A percentile compares a stretch with the other conserved stretches of the same genome.
Evolutionary conservation across 2,113 vertebrate genomes (phyloP).

Genomic region (Pagrus major): DNA sequence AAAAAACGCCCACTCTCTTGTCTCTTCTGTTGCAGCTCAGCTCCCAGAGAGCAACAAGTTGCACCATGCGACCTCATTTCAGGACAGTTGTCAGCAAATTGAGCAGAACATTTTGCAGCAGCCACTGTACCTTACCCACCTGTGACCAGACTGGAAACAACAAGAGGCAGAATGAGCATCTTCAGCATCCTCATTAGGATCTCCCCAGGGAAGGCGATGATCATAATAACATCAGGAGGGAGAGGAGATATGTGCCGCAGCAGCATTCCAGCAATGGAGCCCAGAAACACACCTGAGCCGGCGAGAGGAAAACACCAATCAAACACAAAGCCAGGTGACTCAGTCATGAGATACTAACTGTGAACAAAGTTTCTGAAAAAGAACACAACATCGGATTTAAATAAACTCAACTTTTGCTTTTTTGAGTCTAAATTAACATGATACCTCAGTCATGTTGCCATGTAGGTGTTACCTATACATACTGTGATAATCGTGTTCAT

Average conservation of each 20-base stretch:
- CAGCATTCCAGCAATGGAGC: conserved; percentile 90
- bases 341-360: neutral
- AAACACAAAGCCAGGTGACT: conserved; percentile 5
- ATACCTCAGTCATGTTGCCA: too few relatives aligned
- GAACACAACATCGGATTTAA: neutral
- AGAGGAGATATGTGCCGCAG: conserved; percentile 93
- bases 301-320: conserved; percentile 15
- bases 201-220: conserved; percentile 96
- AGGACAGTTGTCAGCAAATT: conserved; percentile 37
- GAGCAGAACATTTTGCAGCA: conserved; percentile 42
- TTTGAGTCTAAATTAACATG: neutral
- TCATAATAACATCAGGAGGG: conserved; percentile 93
- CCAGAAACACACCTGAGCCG: conserved; percentile 92
- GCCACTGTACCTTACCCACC: conserved; percentile 77
- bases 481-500: neutral
- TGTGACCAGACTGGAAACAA: conserved; percentile 99
- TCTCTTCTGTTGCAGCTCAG: conserved; percentile 3
- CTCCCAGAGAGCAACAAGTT: conserved; percentile 13
- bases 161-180: conserved; percentile 98
- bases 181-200: conserved; percentile 99
- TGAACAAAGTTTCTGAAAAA: neutral
- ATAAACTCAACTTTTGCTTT: neutral
- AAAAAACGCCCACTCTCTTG: conserved; percentile 4
- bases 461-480: neutral
- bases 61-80: conserved; percentile 21